Base-by-base conservation (phyloP, 1,140 invertebrate genomes). In the Pogonomyrmex barbatus region DNA sequence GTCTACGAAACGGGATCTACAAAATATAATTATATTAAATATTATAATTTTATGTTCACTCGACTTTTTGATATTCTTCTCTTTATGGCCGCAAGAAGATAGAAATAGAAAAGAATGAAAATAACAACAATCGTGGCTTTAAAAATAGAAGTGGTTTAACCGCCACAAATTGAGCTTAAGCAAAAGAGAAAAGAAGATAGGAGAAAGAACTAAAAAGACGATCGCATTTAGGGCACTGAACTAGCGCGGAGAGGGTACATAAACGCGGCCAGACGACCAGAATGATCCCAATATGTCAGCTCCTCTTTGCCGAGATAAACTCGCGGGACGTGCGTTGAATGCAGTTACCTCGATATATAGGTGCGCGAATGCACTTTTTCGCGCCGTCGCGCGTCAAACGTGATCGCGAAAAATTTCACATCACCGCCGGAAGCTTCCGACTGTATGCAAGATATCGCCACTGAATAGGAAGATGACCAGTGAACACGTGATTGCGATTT, bases 261-360 rank as follows among this genome's bases (percentile, higher is more conserved):
- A 93, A 93, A 93, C 90, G 93, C 89, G 91, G 88, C 91, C 91
- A 93, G 93, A 93, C 89, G 86, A 79, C 86, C 86, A 91, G 88
- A 93, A 93, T 91, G 92, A 93, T 93, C 90, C 92, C 93, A 93
- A 93, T 93, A 93, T 93, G 93, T 93, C 93, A 93, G 91, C 89
- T 83, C 88, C 90, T 92, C 91, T 89, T 93, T 92, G 82, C 88
- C 78, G 89, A 92, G 93, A 93, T 93, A 93, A 93, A 93, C 92
- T 93, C 92, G 88, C 75, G 89, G 88, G 83, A 93, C 93, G 93
- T 93, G 92, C 87, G 87, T 68, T 86, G 92, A 93, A 93, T 93
- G 90, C 87, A 85, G 78, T 82, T 85, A 58, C 42, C 56, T 60
- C 4, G 47, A n/a, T 36, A 47, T 36, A 60, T 58, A 67, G 42